Conservation (phyloP, 2,113 vertebrate species). For the Baryphthengus martii region DNA sequence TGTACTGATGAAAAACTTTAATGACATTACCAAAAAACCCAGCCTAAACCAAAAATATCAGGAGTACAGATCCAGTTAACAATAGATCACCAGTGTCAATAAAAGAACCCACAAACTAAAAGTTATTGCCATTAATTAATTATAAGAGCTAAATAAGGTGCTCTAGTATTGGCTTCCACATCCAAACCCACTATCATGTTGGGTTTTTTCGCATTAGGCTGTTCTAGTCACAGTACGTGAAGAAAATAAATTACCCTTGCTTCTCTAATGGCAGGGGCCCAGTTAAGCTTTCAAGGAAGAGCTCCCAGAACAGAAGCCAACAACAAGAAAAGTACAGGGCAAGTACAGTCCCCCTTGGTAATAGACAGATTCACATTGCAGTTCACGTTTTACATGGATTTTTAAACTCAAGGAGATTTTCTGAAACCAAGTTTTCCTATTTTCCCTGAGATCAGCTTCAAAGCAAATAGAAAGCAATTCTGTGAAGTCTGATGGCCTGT, state of each 20-base stretch:
- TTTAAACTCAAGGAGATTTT: neutral
- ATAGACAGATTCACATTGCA: neutral
- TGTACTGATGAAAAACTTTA: neutral
- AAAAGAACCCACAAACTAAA: neutral
- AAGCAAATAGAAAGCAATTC: neutral
- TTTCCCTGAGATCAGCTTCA: neutral
- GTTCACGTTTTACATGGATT: neutral
- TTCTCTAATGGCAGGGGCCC: neutral
- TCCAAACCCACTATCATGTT: neutral
- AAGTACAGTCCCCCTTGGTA: neutral
- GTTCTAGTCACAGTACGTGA: neutral
- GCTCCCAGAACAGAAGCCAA: neutral
- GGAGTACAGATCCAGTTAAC: neutral
- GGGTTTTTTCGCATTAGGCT: neutral
- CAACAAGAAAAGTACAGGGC: neutral
- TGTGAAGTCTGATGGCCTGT: neutral
- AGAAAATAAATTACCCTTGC: neutral
- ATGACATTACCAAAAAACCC: neutral
- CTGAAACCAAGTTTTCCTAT: neutral
- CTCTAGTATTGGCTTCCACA: neutral
- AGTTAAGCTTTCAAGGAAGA: neutral
- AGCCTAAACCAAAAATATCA: neutral
- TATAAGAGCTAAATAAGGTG: neutral
- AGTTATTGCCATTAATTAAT: neutral
- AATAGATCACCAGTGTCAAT: neutral